Evolutionary conservation across 2,888 invertebrate genomes (phyloP), one percentile per base, ranked within the genome.

Genomic region (Apamea monoglypha): DNA sequence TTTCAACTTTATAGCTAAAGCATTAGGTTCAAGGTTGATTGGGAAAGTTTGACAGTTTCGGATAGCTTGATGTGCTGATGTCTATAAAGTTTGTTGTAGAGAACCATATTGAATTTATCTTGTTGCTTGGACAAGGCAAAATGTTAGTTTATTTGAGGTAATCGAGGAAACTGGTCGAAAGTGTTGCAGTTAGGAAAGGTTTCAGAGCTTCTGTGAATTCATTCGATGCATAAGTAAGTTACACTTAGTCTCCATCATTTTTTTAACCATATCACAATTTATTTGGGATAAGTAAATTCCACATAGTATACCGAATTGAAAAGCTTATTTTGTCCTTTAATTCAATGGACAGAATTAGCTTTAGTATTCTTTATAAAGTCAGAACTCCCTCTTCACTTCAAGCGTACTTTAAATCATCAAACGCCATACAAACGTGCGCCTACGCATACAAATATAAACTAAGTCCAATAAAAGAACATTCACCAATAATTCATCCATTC

Each of bases 391-490:
- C 6, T 16, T 21, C 10, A 44, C 67, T 44, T 44, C 21, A 44
- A 44, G 36, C 29, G n/a, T 16, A 25, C 36, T 64, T 50, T 36
- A 5, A 21, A 67, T 32, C 44, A 53, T 61, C 8, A 71, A 53
- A 70, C 8, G 2, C 6, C 14, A 29, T 10, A 25, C 0, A 53
- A 36, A 59, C 14, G 0, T 76, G 16, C 36, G 59, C 67, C 59
- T 12, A 61, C 53, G 53, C 70, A 25, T 18, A 66, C 44, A 32
- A 59, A 53, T 63, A 56, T 40, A 36, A 47, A 47, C 16, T 21
- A 36, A 61, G 40, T 12, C 14, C 56, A 83, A 83, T 84, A 80
- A 74, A 72, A 59, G n/a, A 59, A 80, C 53, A 63, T 69, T n/a
- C 40, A 64, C 71, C 36, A 25, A 21, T 44, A 53, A 74, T 75